Evolutionary conservation across 2,888 invertebrate genomes (phyloP).

Genomic region (Sesamia inferens): DNA sequence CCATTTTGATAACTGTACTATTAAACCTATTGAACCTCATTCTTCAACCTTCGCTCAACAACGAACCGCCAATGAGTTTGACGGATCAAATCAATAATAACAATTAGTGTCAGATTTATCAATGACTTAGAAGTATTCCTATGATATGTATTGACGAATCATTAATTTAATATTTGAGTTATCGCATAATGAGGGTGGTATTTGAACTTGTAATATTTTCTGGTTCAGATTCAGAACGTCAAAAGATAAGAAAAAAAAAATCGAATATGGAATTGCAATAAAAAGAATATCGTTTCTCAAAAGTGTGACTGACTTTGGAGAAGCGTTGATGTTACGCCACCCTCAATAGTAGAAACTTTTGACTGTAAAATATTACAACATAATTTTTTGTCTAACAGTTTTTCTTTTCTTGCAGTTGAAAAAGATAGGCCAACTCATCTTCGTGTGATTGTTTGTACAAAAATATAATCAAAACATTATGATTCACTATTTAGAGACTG

Average conservation of each 20-base stretch:
- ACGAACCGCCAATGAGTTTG: conserved; percentile 38
- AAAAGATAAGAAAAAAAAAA: too few relatives aligned
- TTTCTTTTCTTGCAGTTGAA: too few relatives aligned
- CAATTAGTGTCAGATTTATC: conserved; percentile 38
- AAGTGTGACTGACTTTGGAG: neutral
- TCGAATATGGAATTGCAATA: too few relatives aligned
- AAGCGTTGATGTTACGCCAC: neutral
- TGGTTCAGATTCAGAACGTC: neutral
- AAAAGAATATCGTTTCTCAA: too few relatives aligned
- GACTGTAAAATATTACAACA: too few relatives aligned
- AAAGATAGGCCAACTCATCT: neutral
- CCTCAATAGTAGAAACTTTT: neutral
- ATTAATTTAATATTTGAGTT: conserved; percentile 20
- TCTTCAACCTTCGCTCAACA: conserved; percentile 29
- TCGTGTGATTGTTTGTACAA: neutral
- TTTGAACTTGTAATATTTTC: neutral
- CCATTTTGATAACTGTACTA: conserved; percentile 10
- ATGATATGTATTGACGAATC: conserved; percentile 28
- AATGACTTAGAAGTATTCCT: conserved; percentile 22
- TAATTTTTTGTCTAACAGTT: too few relatives aligned
- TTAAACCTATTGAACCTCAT: conserved; percentile 22
- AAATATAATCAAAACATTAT: conserved; percentile 7
- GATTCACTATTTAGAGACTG: conserved; percentile 13
- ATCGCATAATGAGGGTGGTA: conserved; percentile 1
- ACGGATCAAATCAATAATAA: conserved; percentile 42